Conservation (phyloP, 2,113 vertebrate genomes). For the Paradisaea rubra region DNA sequence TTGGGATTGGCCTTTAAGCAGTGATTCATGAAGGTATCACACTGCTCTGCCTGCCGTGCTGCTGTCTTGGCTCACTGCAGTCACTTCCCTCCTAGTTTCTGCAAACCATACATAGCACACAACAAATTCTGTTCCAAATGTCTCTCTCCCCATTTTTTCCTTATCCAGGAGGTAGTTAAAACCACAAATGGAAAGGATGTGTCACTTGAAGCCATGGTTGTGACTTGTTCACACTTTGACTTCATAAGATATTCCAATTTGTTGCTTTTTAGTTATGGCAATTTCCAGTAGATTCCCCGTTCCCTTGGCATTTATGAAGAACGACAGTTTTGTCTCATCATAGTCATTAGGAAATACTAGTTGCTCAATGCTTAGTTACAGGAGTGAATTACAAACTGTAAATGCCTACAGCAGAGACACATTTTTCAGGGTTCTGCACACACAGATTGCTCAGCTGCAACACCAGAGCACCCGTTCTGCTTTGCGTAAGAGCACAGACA, state of each 20-base stretch:
- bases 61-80: not conserved
- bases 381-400: not conserved
- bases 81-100: not conserved
- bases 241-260: not conserved
- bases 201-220: not conserved
- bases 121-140: not conserved
- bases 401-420: not conserved
- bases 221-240: not conserved
- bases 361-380: constrained; percentile 35
- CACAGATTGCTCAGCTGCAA: not conserved
- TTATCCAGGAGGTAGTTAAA: not conserved
- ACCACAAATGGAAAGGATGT: not conserved
- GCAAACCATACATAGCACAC: not conserved
- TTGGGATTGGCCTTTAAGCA: not conserved
- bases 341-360: not conserved
- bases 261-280: not conserved
- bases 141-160: not conserved
- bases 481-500: not conserved
- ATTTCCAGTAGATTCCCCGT: not conserved
- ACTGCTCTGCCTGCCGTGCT: not conserved
- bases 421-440: not conserved
- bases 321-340: not conserved
- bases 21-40: constrained; percentile 1
- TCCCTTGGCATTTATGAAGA: not conserved
- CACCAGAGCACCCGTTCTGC: not conserved